Evolutionary conservation across 2,113 vertebrate genomes (phyloP), one percentile per base, ranked within the genome.

Genomic region (Oreochromis niloticus): DNA sequence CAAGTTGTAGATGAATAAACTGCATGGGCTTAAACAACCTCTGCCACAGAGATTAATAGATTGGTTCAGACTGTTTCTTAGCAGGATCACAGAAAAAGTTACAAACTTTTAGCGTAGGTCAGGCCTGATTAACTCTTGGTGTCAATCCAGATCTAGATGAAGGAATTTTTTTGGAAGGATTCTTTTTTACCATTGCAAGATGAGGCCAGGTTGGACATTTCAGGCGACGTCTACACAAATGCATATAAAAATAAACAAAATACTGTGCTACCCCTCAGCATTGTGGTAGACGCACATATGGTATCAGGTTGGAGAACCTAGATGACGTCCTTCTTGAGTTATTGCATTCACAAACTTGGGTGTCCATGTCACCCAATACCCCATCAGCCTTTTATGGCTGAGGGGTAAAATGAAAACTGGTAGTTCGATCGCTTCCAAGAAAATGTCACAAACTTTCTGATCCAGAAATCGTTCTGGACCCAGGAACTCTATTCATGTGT

Each of bases 361-460:
- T 57, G 55, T 57, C 12, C 55, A 57, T 57, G 55, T 27, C 55
- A 57, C 7, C 12, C 24, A 57, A 57, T 57, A 8, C 12, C 55
- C 55, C 55, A 57, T 30, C 16, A 19, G 57, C 30, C 59, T 63
- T 34, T 10, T 61, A 61, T 61, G 57, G 16, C 16, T 34, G 30
- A 41, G 63, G 63, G 19, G 6, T 30, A 73, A 73, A 73, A 17
- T 27, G 1, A 43, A 24, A 73, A 10, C 14, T 46, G 41, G 1
- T 10, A 48, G 22, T 9, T 43, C 0, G 2, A 73, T 46, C 41
- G 0, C 41, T 27, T 46, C 41, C 6, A 2, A 68, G 39, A 73
- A 73, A 17, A 73, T 73, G 43, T 17, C 2, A 17, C 36, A 71
- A 48, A 46, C 16, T 11, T 73, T 46, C 14, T 11, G 68, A 73